Conservation (phyloP, 2,113 vertebrate genomes). For the Lepisosteus osseus region DNA sequence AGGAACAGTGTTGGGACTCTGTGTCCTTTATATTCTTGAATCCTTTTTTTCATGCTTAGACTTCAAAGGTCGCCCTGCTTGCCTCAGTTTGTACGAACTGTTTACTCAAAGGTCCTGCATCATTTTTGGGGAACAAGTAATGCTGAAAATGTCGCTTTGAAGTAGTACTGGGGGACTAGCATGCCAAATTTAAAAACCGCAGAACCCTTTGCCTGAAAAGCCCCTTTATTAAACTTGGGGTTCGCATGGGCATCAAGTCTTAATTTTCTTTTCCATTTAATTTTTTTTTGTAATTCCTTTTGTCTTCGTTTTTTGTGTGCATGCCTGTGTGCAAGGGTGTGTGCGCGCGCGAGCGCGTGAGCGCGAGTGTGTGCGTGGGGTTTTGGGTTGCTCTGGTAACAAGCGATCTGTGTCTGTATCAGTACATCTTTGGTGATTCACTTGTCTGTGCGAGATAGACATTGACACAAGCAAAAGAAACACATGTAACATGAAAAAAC, state of each 20-base stretch:
- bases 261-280: constrained; percentile 34
- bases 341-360: constrained; percentile 6
- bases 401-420: constrained; percentile 2
- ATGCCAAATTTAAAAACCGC: constrained; percentile 52
- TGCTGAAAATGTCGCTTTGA: constrained; percentile 25
- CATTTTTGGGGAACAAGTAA: neutral
- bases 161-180: constrained; percentile 40
- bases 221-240: constrained; percentile 39
- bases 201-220: constrained; percentile 51
- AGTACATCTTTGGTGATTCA: constrained; percentile 22
- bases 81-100: constrained; percentile 39
- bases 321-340: constrained; percentile 27
- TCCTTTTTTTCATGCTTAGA: constrained; percentile 1
- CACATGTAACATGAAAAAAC: constrained; percentile 1
- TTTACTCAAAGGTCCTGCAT: neutral
- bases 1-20: neutral
- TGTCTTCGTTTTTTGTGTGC: constrained; percentile 34
- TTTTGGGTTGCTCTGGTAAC: constrained; percentile 15
- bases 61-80: constrained; percentile 35
- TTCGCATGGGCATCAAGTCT: constrained; percentile 56
- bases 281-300: too few relatives aligned
- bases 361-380: constrained; percentile 3
- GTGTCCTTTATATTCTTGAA: neutral
- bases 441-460: constrained; percentile 7
- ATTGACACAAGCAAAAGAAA: neutral